A percentile compares a stretch with the other conserved stretches of the same genome.
Conservation (phyloP, 2,888 invertebrate genomes). For the Euplagia quadripunctaria region DNA sequence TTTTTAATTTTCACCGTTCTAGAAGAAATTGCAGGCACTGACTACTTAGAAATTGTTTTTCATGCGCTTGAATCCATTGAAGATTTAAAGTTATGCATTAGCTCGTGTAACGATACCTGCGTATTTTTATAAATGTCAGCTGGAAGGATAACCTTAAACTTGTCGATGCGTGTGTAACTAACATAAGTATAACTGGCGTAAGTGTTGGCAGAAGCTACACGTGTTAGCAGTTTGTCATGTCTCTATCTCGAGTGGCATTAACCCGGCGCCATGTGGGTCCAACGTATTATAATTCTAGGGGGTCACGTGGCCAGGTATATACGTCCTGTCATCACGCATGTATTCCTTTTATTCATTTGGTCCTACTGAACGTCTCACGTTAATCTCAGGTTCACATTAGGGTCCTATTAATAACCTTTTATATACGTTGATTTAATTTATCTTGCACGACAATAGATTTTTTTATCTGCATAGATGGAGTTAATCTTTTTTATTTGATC, state of each 20-base stretch:
- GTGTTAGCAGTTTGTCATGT: slow-evolving; percentile 71
- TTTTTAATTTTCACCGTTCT: too few species aligned
- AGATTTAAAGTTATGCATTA: neutral
- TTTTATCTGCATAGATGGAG: slow-evolving; percentile 44
- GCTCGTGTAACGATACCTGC: slow-evolving; percentile 15
- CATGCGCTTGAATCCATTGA: neutral
- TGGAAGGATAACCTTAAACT: slow-evolving; percentile 66
- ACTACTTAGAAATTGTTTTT: too few species aligned
- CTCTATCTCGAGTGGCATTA: slow-evolving; percentile 65
- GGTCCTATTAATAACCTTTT: slow-evolving; percentile 20
- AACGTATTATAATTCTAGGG: slow-evolving; percentile 47
- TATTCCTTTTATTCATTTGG: slow-evolving; percentile 61
- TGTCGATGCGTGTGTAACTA: slow-evolving; percentile 51
- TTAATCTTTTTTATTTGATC: slow-evolving; percentile 53
- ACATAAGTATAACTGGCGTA: slow-evolving; percentile 57
- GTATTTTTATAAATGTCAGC: slow-evolving; percentile 49
- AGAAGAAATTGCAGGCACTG: too few species aligned
- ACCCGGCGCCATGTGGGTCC: slow-evolving; percentile 74
- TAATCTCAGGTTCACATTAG: slow-evolving; percentile 29
- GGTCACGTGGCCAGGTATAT: slow-evolving; percentile 77
- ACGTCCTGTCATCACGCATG: slow-evolving; percentile 71
- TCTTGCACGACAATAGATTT: slow-evolving; percentile 49
- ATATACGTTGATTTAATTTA: slow-evolving; percentile 58
- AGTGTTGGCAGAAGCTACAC: slow-evolving; percentile 65
- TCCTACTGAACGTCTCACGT: slow-evolving; percentile 44